Evolutionary conservation across 2,113 vertebrate genomes (phyloP).

Genomic region (Sarotherodon lohbergeri): DNA sequence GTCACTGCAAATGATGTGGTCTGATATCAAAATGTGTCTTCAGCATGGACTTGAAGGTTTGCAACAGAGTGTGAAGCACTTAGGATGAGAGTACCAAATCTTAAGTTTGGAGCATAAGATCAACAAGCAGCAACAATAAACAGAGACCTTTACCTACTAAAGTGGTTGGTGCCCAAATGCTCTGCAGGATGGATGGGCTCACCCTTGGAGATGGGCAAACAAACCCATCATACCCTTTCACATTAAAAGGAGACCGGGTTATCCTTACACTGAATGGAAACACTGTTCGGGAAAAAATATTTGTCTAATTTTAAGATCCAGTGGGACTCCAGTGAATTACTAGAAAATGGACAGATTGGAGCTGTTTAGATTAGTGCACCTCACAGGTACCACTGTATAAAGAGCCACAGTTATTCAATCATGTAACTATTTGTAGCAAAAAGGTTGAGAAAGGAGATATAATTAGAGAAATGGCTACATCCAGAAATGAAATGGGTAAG

Average conservation of each 20-base stretch:
- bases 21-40: not conserved
- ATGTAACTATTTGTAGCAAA: not conserved
- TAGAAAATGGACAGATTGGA: not conserved
- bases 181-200: not conserved
- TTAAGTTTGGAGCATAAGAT: not conserved
- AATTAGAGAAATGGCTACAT: conserved; percentile 8
- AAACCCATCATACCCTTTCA: not conserved
- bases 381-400: not conserved
- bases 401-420: not conserved
- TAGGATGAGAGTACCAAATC: not conserved
- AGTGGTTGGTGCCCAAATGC: not conserved
- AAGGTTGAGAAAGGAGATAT: not conserved
- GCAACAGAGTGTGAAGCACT: not conserved
- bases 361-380: not conserved
- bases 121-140: not conserved
- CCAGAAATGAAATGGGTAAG: not conserved
- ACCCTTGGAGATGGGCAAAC: not conserved
- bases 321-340: not conserved
- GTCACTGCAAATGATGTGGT: not conserved
- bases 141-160: not conserved
- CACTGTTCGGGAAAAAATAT: not conserved
- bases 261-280: not conserved
- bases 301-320: not conserved
- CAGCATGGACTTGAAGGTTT: not conserved
- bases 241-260: not conserved